Conservation (phyloP, 2,888 invertebrate genomes). For the Polydesmus complanatus region DNA sequence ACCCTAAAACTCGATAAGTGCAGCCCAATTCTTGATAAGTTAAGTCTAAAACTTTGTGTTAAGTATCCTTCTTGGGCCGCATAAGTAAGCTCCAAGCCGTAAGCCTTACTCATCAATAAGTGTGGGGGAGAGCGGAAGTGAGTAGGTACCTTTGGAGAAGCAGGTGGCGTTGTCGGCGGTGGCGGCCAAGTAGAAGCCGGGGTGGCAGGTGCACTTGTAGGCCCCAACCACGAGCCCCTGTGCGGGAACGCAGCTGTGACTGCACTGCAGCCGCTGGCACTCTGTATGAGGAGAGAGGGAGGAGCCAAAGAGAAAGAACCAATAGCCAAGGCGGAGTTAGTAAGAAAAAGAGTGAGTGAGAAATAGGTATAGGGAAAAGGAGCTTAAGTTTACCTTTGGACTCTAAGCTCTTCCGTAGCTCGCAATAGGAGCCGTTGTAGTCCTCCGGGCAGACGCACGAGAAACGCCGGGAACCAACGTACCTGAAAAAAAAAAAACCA, state of each 20-base stretch:
- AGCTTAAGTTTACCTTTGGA: neutral
- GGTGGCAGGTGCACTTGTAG: conserved; percentile 11
- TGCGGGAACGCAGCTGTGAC: conserved; percentile 12
- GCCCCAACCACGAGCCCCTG: neutral
- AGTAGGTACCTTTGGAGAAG: conserved; percentile 6
- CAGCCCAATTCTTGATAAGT: too few species aligned
- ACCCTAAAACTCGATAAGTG: too few species aligned
- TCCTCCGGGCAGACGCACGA: conserved; percentile 12
- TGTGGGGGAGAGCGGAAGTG: neutral
- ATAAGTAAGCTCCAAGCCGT: too few species aligned
- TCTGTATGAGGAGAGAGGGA: too few species aligned
- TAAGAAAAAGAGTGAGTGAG: too few species aligned
- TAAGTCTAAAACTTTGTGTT: too few species aligned
- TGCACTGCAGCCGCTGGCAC: conserved; percentile 2
- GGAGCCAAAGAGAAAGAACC: too few species aligned
- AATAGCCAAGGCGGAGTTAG: too few species aligned
- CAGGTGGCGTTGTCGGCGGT: conserved; percentile 9
- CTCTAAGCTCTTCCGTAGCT: neutral
- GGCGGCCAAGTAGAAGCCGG: conserved; percentile 10
- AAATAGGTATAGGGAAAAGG: neutral
- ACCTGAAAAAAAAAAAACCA: conserved; percentile 8
- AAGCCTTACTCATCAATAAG: too few species aligned
- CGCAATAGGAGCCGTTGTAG: conserved; percentile 13
- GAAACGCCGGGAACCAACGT: conserved; percentile 10
- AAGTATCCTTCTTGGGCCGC: too few species aligned